These are phyloP conservation scores for Molorchus minor DNA, from an alignment of 2,888 invertebrate species.

Conservation along the genomic window DNA sequence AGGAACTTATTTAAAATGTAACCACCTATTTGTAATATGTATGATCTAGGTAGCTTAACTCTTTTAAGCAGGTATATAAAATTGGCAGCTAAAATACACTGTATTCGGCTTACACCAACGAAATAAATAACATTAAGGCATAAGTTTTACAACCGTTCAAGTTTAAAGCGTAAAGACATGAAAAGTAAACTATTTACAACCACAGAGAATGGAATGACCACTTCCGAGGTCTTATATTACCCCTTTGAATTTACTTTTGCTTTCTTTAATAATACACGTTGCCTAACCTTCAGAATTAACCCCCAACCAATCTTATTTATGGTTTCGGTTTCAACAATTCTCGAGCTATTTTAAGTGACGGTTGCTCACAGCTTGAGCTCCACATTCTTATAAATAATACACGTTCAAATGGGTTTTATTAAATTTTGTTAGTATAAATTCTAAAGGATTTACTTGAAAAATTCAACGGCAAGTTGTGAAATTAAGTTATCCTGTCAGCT, in stretches of 20 bases:
- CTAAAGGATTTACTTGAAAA: conserved; percentile 5
- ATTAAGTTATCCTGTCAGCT: background rate
- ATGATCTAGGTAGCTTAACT: no score
- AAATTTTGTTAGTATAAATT: background rate
- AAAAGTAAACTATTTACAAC: conserved; percentile 56
- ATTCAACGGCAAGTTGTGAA: conserved; percentile 2
- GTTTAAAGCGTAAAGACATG: conserved; percentile 47
- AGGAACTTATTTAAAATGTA: no score
- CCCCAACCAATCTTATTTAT: conserved; percentile 37
- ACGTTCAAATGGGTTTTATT: conserved; percentile 10
- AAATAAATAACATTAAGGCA: no score
- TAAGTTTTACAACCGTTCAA: conserved; percentile 31
- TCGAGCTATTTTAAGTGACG: conserved; percentile 22
- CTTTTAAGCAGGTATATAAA: no score
- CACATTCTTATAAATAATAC: conserved; percentile 34
- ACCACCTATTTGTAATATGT: no score
- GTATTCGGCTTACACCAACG: no score
- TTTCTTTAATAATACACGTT: conserved; percentile 43
- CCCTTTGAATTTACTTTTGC: conserved; percentile 53
- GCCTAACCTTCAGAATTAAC: conserved; percentile 33
- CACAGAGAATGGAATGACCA: conserved; percentile 43
- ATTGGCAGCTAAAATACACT: no score
- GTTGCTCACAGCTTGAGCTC: conserved; percentile 32
- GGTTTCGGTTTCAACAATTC: conserved; percentile 26
- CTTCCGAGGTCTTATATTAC: conserved; percentile 54